Conservation (phyloP, 2,797 vertebrate species). For the Perodicticus potto region DNA sequence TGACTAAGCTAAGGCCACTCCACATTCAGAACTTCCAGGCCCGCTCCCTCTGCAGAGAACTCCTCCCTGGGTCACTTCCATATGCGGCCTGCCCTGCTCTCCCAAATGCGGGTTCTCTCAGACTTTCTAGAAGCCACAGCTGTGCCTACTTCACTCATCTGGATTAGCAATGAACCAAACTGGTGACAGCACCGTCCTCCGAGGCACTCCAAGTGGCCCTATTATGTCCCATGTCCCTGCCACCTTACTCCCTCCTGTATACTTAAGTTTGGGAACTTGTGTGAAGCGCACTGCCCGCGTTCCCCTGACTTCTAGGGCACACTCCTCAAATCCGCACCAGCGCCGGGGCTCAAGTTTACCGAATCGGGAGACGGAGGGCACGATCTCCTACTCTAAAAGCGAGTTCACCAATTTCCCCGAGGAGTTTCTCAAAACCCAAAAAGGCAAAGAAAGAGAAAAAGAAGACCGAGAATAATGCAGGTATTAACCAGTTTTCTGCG, state of each 20-base stretch:
- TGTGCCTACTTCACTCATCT: neutral
- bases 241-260: neutral
- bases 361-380: neutral
- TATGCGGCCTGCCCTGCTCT: neutral
- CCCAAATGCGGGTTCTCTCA: neutral
- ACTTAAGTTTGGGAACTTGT: neutral
- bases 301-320: neutral
- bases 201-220: neutral
- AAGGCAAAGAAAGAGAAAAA: neutral
- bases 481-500: neutral
- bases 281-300: neutral
- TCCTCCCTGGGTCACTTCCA: neutral
- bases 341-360: accelerated
- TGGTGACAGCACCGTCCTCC: neutral
- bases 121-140: slow-evolving; percentile 20
- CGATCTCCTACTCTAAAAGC: neutral
- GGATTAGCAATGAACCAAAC: neutral
- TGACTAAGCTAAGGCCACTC: neutral
- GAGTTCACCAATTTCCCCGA: neutral
- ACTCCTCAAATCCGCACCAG: neutral
- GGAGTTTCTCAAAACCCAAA: slow-evolving; percentile 44
- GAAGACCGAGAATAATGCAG: neutral
- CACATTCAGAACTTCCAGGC: neutral
- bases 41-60: neutral
- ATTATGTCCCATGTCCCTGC: accelerated